Conservation (phyloP, 1,140 invertebrate species). For the Dolichoris vasculosae region DNA sequence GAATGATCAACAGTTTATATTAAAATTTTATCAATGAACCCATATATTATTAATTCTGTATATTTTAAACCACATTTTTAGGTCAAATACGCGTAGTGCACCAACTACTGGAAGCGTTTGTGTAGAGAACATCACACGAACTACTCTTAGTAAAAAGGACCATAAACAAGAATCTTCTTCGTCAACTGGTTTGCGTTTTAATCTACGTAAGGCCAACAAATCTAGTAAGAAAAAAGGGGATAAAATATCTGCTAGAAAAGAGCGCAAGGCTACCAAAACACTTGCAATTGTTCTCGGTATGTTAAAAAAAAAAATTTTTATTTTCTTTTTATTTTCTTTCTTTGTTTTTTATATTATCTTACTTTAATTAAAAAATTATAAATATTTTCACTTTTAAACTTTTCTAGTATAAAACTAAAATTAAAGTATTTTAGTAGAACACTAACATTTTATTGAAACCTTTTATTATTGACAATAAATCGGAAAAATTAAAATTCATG, state of each 20-base stretch:
- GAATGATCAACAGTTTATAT: too few species aligned
- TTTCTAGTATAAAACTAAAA: too few species aligned
- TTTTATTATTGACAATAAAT: too few species aligned
- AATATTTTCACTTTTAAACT: too few species aligned
- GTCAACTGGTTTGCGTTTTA: conserved; percentile 84
- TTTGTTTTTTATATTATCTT: not conserved
- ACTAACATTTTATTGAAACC: too few species aligned
- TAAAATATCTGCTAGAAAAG: conserved; percentile 95
- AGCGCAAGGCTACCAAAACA: conserved; percentile 99
- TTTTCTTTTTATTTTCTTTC: not conserved
- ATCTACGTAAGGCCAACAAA: conserved; percentile 94
- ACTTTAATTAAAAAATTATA: too few species aligned
- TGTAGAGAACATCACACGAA: not conserved
- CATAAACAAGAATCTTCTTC: conserved; percentile 79
- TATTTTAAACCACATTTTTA: not conserved
- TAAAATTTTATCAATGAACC: too few species aligned
- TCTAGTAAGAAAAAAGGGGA: conserved; percentile 95
- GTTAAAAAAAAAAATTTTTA: conserved; percentile 21
- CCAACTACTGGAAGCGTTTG: not conserved
- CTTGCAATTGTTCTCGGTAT: conserved; percentile 97
- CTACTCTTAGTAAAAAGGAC: conserved; percentile 78
- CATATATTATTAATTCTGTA: not conserved
- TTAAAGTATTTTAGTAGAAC: too few species aligned
- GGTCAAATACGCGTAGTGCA: not conserved
- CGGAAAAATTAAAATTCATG: too few species aligned